Base-by-base conservation (phyloP, 2,797 vertebrate genomes). In the Rhincodon typus region DNA sequence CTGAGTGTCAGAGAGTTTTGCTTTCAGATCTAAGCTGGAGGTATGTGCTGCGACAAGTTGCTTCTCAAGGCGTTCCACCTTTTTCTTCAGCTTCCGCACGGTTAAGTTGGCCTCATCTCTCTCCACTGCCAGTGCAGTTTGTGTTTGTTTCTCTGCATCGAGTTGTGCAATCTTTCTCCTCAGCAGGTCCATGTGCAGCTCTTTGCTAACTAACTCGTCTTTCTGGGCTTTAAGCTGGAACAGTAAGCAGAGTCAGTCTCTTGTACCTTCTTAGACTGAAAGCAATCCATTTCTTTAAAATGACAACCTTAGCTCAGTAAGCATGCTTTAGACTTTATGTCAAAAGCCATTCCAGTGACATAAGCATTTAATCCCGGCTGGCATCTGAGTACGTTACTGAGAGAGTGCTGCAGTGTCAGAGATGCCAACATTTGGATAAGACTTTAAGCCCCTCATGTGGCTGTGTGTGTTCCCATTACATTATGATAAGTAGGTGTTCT, bases 161-260 rank as follows among this genome's bases (percentile, higher is more conserved):
- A 99, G 96, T 96, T 98, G 98, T 0, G 96, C 96, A 95, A 99
- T 97, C 97, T 99, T 99, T 97, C 98, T 98, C 95, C 98, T 97
- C 96, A 99, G 97, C 50, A 99, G 97, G 82, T 97, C 98, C 97
- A 98, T 84, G 95, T 99, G 98, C 66, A 99, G 97, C 12, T 98
- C 98, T 97, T 97, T 98, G 97, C 98, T 99, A 95, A 98, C 98
- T 77, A 98, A 97, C 5, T 98, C 98, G 96, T 99, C 98, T 96
- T 98, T 99, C 96, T 99, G 98, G 86, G 97, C 97, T 97, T 98
- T 99, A 69, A 99, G 94, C 98, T 99, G 96, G 95, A 96, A 96
- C 96, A 57, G 46, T 23, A 50, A 72, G 53, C 53, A 34, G 12
- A 77, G 53, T 77, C 30, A 53, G 27, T 72, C 50, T 3, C 3